Conservation (phyloP, 2,113 vertebrate genomes). For the human (Homo sapiens) region GRCh38 chr1:245064001-245064500, state of each 20-base stretch:
- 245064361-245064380: not conserved
- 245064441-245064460: not conserved
- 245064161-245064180: not conserved
- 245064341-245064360: not conserved
- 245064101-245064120: not conserved
- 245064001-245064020: accelerated
- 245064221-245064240: not conserved
- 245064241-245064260: not conserved
- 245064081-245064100: not conserved
- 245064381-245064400: too few relatives aligned
- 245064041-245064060: too few relatives aligned
- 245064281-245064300: not conserved
- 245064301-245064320: not conserved
- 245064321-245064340: not conserved
- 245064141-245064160: not conserved
- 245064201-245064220: not conserved
- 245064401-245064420: not conserved
- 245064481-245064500: not conserved
- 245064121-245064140: not conserved
- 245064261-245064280: not conserved
- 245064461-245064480: not conserved
- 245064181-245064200: not conserved
- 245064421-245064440: too few relatives aligned
- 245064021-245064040: too few relatives aligned
- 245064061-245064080: not conserved